phyloP scores from a whole-genome alignment of 2,888 invertebrate genomes.

The Autographa gamma region DNA sequence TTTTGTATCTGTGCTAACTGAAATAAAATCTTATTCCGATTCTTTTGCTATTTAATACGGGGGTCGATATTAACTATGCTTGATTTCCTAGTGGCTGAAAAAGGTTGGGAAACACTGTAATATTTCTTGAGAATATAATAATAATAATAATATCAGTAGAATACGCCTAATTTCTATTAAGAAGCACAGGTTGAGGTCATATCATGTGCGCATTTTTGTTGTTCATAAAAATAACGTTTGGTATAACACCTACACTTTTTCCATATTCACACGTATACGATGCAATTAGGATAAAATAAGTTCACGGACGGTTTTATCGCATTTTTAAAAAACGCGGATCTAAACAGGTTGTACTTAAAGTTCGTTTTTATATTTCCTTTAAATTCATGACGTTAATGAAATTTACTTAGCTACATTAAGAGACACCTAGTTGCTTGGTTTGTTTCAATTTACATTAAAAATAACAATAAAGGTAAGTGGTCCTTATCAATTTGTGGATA shows the following conservation, averaged over 20 bases:
- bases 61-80: no score
- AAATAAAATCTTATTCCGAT: no score
- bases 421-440: neutral
- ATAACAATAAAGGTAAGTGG: neutral
- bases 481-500: no score
- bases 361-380: neutral
- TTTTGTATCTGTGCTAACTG: no score
- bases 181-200: no score
- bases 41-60: no score
- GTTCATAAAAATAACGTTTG: neutral
- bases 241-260: neutral
- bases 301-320: constrained; percentile 3
- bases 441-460: neutral
- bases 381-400: neutral
- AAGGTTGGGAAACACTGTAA: no score
- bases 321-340: neutral
- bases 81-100: no score
- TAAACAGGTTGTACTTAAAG: neutral
- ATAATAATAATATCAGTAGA: no score
- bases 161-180: no score
- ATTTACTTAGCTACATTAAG: neutral
- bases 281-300: constrained; percentile 1
- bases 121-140: no score
- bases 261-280: neutral
- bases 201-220: no score